Conservation (phyloP, 1,140 invertebrate species). For the Macrobrachium rosenbergii region DNA sequence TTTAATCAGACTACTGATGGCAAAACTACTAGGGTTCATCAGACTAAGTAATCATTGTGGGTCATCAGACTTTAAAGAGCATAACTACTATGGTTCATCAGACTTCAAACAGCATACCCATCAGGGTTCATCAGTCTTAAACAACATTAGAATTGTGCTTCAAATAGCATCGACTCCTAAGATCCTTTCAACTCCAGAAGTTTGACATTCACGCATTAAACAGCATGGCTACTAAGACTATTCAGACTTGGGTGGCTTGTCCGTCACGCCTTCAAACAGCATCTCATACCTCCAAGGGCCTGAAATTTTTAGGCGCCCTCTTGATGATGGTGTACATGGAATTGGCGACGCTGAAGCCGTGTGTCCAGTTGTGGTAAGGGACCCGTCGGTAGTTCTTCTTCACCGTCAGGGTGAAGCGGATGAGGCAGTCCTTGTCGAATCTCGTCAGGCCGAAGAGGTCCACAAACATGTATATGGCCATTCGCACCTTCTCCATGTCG, state of each 20-base stretch:
- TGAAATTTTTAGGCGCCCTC: constrained; percentile 74
- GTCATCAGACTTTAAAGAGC: too few species aligned
- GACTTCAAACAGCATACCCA: too few species aligned
- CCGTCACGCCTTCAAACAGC: constrained; percentile 1
- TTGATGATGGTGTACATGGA: constrained; percentile 85
- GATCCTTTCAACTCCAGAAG: too few species aligned
- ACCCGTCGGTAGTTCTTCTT: constrained; percentile 86
- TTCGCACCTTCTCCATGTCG: constrained; percentile 79
- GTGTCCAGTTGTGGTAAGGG: constrained; percentile 88
- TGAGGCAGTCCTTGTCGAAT: constrained; percentile 77
- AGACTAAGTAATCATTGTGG: too few species aligned
- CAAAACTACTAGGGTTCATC: too few species aligned
- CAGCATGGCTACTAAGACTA: background rate
- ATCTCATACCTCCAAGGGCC: constrained; percentile 74
- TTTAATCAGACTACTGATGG: too few species aligned
- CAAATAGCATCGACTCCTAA: too few species aligned
- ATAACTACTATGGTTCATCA: too few species aligned
- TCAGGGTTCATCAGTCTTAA: too few species aligned
- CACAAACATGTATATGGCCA: constrained; percentile 84
- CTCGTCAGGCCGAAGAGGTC: constrained; percentile 78
- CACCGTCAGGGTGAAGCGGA: constrained; percentile 83
- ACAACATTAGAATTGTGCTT: too few species aligned
- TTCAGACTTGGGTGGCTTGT: background rate
- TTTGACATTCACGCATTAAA: too few species aligned
- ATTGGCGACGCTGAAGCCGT: constrained; percentile 88